Evolutionary conservation across 2,888 invertebrate species (phyloP), one percentile per base, ranked within the genome.

Genomic region (Drosophila cracens): DNA sequence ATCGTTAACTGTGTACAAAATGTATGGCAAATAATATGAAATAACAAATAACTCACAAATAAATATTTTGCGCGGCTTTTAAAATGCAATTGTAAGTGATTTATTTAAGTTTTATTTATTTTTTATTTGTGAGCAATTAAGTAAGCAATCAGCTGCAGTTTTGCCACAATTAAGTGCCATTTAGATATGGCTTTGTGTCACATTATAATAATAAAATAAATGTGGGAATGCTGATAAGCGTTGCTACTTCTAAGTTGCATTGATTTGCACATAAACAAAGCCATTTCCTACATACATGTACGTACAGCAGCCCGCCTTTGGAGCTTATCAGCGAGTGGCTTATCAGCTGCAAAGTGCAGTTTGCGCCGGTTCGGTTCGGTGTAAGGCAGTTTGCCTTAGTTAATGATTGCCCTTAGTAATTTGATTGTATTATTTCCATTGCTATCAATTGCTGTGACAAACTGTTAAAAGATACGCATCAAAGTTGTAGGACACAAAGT

Each of bases 321-420:
- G 13, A 21, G 25, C 34, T 70, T 70, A 68, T 68, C 62, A 62
- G 59, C 6, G 1, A 0, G 2, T 6, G 40, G 34, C 60, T 68
- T 76, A 78, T 78, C 78, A 78, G 67, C 49, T 10, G 4, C 25
- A 16, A 21, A 31, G 38, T 36, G 21, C n/a, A 34, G 54, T 84
- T 70, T 65, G 58, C 62, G 68, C 80, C 59, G 56, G 69, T 70
- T 82, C 51, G 49, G 25, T 51, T 65, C 56, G 65, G 89, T 70
- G 53, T 60, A 71, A 74, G 64, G 73, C 84, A 68, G 86, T 87
- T 81, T 60, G 48, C 33, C 38, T 74, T 69, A 64, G 84, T 70
- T 83, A 60, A 43, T 27, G 38, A 64, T 54, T 81, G 76, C 73
- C 66, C 76, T 68, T 70, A 70, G 74, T 76, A 69, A 46, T 67